A percentile compares a stretch with the other conserved stretches of the same genome.
phyloP scores from a whole-genome alignment of 1,140 invertebrate species.

The Trinorchestia longiramus region DNA sequence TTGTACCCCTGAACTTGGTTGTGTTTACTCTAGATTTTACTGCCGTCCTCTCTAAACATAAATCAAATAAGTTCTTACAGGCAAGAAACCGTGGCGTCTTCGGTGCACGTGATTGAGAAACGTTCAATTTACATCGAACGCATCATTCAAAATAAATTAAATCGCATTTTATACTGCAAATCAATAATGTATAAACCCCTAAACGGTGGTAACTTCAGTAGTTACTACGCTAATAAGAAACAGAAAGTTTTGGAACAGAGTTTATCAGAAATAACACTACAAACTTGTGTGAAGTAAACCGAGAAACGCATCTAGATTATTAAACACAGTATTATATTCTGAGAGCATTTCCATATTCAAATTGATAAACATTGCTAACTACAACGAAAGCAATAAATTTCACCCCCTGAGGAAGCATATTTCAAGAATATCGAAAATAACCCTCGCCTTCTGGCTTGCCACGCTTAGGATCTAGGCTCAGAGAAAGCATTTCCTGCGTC shows the following conservation, averaged over 20 bases:
- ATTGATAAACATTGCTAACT: not conserved
- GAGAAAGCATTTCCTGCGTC: constrained; percentile 4
- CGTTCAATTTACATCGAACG: not conserved
- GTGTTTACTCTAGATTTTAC: not conserved
- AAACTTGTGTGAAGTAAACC: not conserved
- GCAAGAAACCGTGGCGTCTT: not conserved
- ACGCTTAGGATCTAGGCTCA: not conserved
- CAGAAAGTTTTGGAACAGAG: not conserved
- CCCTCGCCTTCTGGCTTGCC: not conserved
- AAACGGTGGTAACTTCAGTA: not conserved
- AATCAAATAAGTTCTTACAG: not conserved
- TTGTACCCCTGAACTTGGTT: not conserved
- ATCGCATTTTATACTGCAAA: not conserved
- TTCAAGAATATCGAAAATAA: not conserved
- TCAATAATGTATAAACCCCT: not conserved
- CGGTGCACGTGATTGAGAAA: not conserved
- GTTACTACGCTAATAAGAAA: not conserved
- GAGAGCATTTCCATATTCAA: not conserved
- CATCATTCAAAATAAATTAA: not conserved
- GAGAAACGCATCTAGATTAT: not conserved
- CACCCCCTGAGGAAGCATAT: not conserved
- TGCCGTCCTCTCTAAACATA: not conserved
- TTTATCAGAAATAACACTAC: not conserved
- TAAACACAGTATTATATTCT: not conserved
- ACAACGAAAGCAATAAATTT: not conserved